A percentile compares a stretch with the other conserved stretches of the same genome.
These are phyloP conservation scores for Monochamus alternatus DNA, from an alignment of 2,888 invertebrate species.

Conservation along the genomic window DNA sequence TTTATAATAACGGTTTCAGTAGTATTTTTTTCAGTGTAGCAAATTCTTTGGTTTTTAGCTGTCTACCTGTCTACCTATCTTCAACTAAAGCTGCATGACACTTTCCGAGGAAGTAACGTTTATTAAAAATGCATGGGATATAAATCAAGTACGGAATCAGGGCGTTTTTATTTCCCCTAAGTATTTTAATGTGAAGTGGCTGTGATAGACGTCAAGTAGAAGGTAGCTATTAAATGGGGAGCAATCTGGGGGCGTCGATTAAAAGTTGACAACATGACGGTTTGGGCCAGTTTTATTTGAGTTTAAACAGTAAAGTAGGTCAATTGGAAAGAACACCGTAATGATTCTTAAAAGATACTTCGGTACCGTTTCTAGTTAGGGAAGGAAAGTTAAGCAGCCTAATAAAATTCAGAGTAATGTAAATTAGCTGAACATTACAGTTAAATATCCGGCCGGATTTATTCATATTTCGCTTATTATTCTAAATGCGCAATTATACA, in stretches of 20 bases:
- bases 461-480: slow-evolving; percentile 6
- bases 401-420: slow-evolving; percentile 12
- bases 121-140: too few relatives aligned
- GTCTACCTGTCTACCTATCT: too few relatives aligned
- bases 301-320: not conserved
- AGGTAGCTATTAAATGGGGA: not conserved
- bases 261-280: slow-evolving; percentile 10
- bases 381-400: slow-evolving; percentile 7
- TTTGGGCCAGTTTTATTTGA: not conserved
- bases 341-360: slow-evolving; percentile 10
- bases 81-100: too few relatives aligned
- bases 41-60: too few relatives aligned
- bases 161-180: not conserved
- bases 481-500: not conserved
- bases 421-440: not conserved
- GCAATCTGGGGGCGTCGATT: not conserved
- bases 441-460: not conserved
- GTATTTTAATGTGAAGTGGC: not conserved
- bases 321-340: not conserved
- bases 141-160: too few relatives aligned
- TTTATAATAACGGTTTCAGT: too few relatives aligned
- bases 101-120: too few relatives aligned
- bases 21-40: too few relatives aligned
- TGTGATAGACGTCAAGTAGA: not conserved
- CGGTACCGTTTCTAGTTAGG: slow-evolving; percentile 4